phyloP scores from a whole-genome alignment of 2,113 vertebrate species.

The Baryphthengus martii region DNA sequence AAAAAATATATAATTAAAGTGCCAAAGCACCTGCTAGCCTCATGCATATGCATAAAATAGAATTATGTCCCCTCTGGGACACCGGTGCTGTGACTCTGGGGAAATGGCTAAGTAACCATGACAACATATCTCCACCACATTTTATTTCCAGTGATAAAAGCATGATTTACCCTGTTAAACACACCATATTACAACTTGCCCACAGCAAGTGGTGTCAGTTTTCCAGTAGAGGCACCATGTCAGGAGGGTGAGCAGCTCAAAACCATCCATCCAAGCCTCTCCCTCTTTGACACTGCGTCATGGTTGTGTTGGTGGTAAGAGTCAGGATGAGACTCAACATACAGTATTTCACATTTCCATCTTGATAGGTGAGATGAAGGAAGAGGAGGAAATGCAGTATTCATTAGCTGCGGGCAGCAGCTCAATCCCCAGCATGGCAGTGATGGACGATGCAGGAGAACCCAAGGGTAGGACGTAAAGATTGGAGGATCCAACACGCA shows the following conservation, averaged over 20 bases:
- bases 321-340: background rate
- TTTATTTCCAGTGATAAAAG: conserved; percentile 62
- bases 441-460: background rate
- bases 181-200: conserved; percentile 66
- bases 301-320: background rate
- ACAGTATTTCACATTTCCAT: background rate
- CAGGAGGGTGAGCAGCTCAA: conserved; percentile 43
- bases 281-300: background rate
- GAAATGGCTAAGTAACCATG: conserved; percentile 80
- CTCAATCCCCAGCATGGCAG: background rate
- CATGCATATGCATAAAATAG: conserved; percentile 76
- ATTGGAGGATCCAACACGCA: background rate
- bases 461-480: background rate
- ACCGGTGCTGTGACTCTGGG: conserved; percentile 76
- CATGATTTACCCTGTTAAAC: conserved; percentile 67
- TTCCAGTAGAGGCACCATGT: conserved; percentile 48
- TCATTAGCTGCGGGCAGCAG: conserved; percentile 16
- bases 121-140: conserved; percentile 71
- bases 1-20: conserved; percentile 73
- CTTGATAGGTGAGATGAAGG: background rate
- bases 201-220: conserved; percentile 59
- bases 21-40: conserved; percentile 71
- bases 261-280: conserved; percentile 33
- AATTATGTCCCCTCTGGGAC: conserved; percentile 75
- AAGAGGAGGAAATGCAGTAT: background rate